A percentile compares a stretch with the other conserved stretches of the same genome.
phyloP scores from a whole-genome alignment of 1,140 invertebrate species.

The Ladona fulva region DNA sequence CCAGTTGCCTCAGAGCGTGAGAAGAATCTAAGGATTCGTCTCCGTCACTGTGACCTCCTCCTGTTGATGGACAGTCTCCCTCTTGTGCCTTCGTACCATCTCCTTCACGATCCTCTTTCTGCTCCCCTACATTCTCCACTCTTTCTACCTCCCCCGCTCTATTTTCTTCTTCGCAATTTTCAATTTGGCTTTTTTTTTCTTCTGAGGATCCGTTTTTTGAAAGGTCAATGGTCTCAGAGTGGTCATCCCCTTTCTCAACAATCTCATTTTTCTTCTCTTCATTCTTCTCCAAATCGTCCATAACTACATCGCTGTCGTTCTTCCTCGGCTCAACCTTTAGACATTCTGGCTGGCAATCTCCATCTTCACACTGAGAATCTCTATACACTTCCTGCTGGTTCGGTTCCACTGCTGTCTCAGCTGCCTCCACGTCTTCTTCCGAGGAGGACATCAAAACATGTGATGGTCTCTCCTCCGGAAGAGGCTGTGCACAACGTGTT shows the following conservation, averaged over 20 bases:
- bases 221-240: not conserved
- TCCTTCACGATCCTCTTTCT: not conserved
- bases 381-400: constrained; percentile 28
- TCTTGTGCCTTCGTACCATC: constrained; percentile 26
- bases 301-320: constrained; percentile 33
- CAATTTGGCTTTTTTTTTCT: not conserved
- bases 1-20: constrained; percentile 66
- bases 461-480: constrained; percentile 12
- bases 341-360: constrained; percentile 32
- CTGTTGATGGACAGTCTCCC: constrained; percentile 39
- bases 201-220: not conserved
- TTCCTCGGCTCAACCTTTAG: constrained; percentile 16
- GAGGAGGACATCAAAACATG: not conserved
- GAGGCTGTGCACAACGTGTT: constrained; percentile 57
- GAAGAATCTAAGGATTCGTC: constrained; percentile 51
- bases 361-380: constrained; percentile 36
- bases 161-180: not conserved
- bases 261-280: constrained; percentile 23
- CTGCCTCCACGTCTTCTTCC: constrained; percentile 19
- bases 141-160: not conserved
- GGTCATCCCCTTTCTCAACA: constrained; percentile 24
- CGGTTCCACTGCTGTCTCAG: constrained; percentile 22
- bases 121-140: not conserved
- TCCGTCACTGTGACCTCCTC: constrained; percentile 47
- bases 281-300: constrained; percentile 24